These are phyloP conservation scores for Spizaetus ornatus DNA, from an alignment of 2,113 vertebrate genomes.

Conservation along the genomic window DNA sequence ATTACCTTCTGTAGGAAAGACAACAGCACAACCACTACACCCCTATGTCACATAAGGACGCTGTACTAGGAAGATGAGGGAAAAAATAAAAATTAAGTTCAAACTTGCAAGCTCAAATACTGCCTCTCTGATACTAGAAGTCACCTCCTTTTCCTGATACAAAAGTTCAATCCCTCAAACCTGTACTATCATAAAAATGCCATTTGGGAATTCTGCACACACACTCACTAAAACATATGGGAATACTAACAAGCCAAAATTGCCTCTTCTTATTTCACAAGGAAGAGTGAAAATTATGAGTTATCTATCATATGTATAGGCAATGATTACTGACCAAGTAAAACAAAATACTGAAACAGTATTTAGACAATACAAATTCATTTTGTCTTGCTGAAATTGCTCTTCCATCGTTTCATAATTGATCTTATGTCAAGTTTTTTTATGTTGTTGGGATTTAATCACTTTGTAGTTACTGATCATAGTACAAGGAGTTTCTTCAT, in stretches of 20 bases:
- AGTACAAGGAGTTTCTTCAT: not conserved
- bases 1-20: not conserved
- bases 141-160: not conserved
- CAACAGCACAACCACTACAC: not conserved
- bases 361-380: not conserved
- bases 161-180: not conserved
- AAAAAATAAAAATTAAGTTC: not conserved
- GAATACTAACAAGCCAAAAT: not conserved
- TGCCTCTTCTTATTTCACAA: not conserved
- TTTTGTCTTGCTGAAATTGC: not conserved
- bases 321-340: not conserved
- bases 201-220: not conserved
- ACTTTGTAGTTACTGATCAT: not conserved
- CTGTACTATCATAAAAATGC: not conserved
- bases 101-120: not conserved
- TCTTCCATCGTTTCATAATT: not conserved
- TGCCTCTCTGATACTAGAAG: not conserved
- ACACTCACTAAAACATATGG: accelerated
- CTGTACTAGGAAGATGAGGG: not conserved
- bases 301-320: no score
- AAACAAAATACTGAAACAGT: not conserved
- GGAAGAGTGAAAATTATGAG: not conserved
- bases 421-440: not conserved
- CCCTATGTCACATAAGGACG: no score
- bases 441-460: not conserved